A percentile compares a stretch with the other conserved stretches of the same genome.
Evolutionary conservation across 2,888 invertebrate genomes (phyloP).

Genomic region (Eristalinus sepulchralis): DNA sequence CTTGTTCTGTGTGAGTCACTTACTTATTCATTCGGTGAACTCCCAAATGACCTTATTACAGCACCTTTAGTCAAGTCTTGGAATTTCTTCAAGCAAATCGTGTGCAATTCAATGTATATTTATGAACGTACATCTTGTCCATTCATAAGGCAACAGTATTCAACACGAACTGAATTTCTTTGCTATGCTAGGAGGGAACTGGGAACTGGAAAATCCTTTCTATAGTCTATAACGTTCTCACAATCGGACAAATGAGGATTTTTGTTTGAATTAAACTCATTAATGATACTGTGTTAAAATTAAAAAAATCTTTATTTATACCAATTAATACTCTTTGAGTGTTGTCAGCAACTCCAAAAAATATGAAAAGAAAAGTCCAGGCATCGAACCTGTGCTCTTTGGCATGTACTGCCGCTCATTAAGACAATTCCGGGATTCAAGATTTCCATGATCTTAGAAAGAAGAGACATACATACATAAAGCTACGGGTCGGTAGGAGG

Average conservation of each 20-base stretch:
- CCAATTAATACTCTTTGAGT: too few species aligned
- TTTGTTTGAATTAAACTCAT: neutral
- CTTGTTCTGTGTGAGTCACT: slow-evolving; percentile 59
- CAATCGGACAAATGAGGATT: neutral
- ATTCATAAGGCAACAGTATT: neutral
- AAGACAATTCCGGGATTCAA: too few species aligned
- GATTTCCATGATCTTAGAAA: too few species aligned
- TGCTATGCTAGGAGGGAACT: neutral
- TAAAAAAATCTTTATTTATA: too few species aligned
- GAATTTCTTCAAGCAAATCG: neutral
- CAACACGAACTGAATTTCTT: neutral
- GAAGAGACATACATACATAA: too few species aligned
- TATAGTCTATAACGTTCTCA: neutral
- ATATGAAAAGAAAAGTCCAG: too few species aligned
- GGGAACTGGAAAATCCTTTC: neutral
- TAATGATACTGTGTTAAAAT: neutral
- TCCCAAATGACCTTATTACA: slow-evolving; percentile 57
- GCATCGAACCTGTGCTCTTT: too few species aligned
- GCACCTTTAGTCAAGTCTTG: neutral
- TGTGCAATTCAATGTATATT: neutral
- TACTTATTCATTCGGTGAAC: slow-evolving; percentile 61
- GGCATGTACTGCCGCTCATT: too few species aligned
- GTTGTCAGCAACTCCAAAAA: too few species aligned
- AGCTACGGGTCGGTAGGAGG: too few species aligned
- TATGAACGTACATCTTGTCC: neutral